Evolutionary conservation across 1,140 invertebrate genomes (phyloP), one percentile per base, ranked within the genome.

Genomic region (Spodoptera litura): DNA sequence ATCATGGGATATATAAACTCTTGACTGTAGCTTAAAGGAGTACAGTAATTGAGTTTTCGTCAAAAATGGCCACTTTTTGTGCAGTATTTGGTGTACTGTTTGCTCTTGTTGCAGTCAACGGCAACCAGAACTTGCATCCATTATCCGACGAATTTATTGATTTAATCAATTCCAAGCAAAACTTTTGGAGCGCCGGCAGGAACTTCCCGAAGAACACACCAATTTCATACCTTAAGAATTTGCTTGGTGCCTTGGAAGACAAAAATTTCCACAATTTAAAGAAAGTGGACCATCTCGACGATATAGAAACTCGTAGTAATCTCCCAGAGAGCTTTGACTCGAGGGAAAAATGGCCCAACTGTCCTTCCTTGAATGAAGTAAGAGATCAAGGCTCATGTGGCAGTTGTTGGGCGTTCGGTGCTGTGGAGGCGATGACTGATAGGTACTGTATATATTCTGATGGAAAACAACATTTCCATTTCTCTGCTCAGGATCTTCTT

Each of bases 391-490:
- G 95, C 80, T 85, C 95, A 83, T 94, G 94, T 68, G 96, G 96
- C 49, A 96, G 96, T 15, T 97, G 96, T 87, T 97, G 96, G 96
- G 97, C 97, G 13, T 97, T 98, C 93, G 98, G 97, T 68, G 97
- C 98, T 53, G 97, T 97, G 1, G 97, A 98, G 94, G 97, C 98
- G 3, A 98, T 99, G 96, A 97, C 97, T 35, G 98, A 99, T 94
- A 94, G 98, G 62, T 95, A 95, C 4, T 99, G 98, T 99, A 85
- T 96, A 97, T 79, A 97, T 96, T 0, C 93, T 8, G 96, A 94
- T 72, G 97, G 97, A 13, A 12, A 6, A 38, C 12, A 38, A 31
- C 13, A 62, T 38, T 62, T 62, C 35, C 35, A 38, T 38, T 62
- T 62, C 31, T 62, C 59, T n/a, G 59, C 59, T 62, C 59, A 62